Percentiles rank a stretch among this genome's conserved stretches.
These are phyloP conservation scores for Muscidifurax raptorellus DNA, from an alignment of 1,140 invertebrate genomes.

Conservation along the genomic window DNA sequence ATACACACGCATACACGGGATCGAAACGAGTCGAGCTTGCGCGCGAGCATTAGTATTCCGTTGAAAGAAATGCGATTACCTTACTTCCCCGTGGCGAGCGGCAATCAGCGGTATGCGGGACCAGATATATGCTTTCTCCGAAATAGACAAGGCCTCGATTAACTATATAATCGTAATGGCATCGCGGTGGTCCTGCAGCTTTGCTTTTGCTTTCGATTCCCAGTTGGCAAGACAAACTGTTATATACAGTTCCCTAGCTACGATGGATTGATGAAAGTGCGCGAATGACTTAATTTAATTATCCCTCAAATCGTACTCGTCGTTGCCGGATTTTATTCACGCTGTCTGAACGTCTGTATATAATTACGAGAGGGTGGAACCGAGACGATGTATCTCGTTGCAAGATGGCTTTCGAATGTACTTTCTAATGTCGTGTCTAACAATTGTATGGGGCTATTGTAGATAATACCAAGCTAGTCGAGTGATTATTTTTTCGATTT, in stretches of 20 bases:
- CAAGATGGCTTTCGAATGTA: no score
- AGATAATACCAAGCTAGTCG: neutral
- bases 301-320: neutral
- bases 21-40: constrained; percentile 27
- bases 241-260: neutral
- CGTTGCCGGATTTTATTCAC: neutral
- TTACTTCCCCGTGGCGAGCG: constrained; percentile 59
- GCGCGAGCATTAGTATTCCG: constrained; percentile 63
- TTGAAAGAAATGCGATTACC: constrained; percentile 65
- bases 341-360: neutral
- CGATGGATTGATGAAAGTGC: constrained; percentile 32
- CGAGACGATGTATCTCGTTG: no score
- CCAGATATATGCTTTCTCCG: constrained; percentile 44
- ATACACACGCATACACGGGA: constrained; percentile 23
- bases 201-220: no score
- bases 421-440: no score
- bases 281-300: constrained; percentile 36
- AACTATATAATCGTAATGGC: constrained; percentile 46
- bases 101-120: constrained; percentile 53
- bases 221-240: neutral
- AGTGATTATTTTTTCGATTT: neutral
- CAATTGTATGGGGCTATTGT: neutral
- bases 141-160: constrained; percentile 56
- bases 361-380: neutral
- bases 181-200: neutral